Conservation (phyloP, 1,140 invertebrate genomes). For the Dryas iulia region DNA sequence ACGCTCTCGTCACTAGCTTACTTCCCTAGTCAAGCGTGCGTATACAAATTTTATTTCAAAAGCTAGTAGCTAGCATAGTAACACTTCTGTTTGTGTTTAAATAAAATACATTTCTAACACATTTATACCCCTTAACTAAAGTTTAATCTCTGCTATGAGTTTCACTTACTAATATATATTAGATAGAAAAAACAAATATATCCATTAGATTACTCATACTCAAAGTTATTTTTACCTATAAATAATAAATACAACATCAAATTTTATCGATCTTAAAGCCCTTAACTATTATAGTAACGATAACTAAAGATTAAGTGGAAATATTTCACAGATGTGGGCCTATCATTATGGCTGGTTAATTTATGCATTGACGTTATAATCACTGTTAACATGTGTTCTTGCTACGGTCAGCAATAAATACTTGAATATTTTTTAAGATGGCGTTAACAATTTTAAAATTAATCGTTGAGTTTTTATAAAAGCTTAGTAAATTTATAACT, state of each 20-base stretch:
- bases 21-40: too few species aligned
- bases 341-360: conserved; percentile 27
- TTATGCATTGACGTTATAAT: conserved; percentile 29
- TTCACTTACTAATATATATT: not conserved
- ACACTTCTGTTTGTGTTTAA: too few species aligned
- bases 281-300: conserved; percentile 19
- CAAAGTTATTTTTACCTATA: conserved; percentile 3
- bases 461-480: not conserved
- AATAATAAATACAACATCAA: conserved; percentile 12
- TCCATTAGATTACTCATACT: not conserved
- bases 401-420: conserved; percentile 20
- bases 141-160: not conserved
- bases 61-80: too few species aligned
- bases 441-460: not conserved
- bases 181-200: conserved; percentile 1
- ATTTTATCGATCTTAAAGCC: conserved; percentile 24
- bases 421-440: not conserved
- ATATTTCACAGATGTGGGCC: conserved; percentile 29
- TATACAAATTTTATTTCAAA: too few species aligned
- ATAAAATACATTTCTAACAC: too few species aligned
- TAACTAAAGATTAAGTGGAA: conserved; percentile 29
- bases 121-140: not conserved
- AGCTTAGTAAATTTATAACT: not conserved
- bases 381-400: conserved; percentile 25
- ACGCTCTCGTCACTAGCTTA: too few species aligned